A percentile compares a stretch with the other conserved stretches of the same genome.
Conservation (phyloP, 2,888 invertebrate genomes). For the Enchytraeus crypticus region DNA sequence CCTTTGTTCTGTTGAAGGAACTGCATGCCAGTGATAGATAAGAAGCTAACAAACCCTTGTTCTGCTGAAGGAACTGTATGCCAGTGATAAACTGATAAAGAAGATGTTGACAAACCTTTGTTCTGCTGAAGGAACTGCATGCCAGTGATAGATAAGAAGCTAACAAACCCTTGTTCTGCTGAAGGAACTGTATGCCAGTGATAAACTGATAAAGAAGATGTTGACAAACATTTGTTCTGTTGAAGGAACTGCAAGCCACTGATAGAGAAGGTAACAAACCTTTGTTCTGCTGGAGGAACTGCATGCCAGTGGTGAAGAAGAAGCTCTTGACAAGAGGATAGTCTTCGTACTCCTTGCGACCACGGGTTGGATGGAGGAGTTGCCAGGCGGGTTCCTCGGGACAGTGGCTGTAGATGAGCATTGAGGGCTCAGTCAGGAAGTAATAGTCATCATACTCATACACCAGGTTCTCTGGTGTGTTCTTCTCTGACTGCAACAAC, state of each 20-base stretch:
- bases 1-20: too few relatives aligned
- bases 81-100: too few relatives aligned
- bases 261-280: constrained; percentile 49
- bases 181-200: too few relatives aligned
- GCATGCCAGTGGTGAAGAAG: constrained; percentile 49
- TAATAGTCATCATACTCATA: constrained; percentile 99
- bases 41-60: too few relatives aligned
- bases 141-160: too few relatives aligned
- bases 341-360: constrained; percentile 41
- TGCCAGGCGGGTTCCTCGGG: constrained; percentile 46
- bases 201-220: too few relatives aligned
- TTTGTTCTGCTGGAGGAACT: constrained; percentile 31
- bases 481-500: constrained; percentile 43
- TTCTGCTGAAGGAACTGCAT: too few relatives aligned
- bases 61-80: too few relatives aligned
- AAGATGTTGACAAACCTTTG: too few relatives aligned
- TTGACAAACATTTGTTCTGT: too few relatives aligned
- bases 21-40: too few relatives aligned
- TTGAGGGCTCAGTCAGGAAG: constrained; percentile 90
- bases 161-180: too few relatives aligned
- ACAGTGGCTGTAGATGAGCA: constrained; percentile 48
- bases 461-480: constrained; percentile 47
- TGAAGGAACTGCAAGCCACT: constrained; percentile 43
- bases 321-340: constrained; percentile 48
- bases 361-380: constrained; percentile 32